phyloP scores from a whole-genome alignment of 2,113 vertebrate genomes.

The Bufo gargarizans region DNA sequence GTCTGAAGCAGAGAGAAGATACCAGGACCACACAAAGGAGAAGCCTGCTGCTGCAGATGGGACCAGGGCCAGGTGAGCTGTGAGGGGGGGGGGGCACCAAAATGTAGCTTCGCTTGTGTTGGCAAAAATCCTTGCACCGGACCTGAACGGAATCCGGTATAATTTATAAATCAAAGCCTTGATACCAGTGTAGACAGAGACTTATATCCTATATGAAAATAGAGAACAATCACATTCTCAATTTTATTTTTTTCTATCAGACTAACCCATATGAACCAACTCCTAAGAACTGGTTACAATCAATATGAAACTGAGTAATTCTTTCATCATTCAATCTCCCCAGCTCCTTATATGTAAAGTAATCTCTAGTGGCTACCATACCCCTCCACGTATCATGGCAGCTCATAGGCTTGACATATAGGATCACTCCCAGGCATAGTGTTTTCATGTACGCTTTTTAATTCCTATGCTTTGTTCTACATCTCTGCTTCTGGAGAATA shows the following conservation, averaged over 20 bases:
- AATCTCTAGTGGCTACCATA: neutral
- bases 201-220: neutral
- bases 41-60: no score
- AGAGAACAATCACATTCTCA: neutral
- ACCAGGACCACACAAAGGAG: no score
- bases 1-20: no score
- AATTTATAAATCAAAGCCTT: no score
- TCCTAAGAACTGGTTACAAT: neutral
- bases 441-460: constrained; percentile 1
- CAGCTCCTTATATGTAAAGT: neutral
- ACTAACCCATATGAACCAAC: neutral
- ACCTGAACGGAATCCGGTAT: no score
- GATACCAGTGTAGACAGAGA: no score
- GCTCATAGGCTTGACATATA: neutral
- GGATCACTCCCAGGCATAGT: neutral
- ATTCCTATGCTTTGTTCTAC: constrained; percentile 1
- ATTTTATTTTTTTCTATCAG: neutral
- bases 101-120: no score
- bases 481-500: neutral
- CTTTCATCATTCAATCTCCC: neutral
- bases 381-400: neutral
- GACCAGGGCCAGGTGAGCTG: no score
- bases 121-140: no score
- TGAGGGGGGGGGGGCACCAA: no score
- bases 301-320: neutral